Evolutionary conservation across 2,888 invertebrate genomes (phyloP), one percentile per base, ranked within the genome.

Genomic region (Bhutanitis thaidina): DNA sequence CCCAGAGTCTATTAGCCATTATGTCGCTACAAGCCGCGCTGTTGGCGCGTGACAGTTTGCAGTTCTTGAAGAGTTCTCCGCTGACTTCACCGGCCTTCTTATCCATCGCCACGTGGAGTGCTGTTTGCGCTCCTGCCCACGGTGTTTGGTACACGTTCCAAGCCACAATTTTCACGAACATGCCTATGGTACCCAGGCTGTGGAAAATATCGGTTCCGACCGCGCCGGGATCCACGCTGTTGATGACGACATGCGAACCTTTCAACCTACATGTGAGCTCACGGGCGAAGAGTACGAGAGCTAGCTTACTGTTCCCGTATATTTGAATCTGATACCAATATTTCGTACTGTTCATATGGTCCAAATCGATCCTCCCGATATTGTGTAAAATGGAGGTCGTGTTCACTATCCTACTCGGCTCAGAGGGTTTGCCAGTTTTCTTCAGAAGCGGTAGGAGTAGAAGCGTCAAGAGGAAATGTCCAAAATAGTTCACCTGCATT

Each of bases 401-500:
- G 20, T 95, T 92, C 0, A 96, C 92, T 0, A 97, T 92, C 54
- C 96, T 92, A 51, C 94, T 92, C 4, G 95, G 93, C 10, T 92
- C 91, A 9, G 93, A 92, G 3, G 61, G 49, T 0, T 51, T 63
- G 1, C 82, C 87, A 7, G 79, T 69, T 67, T 91, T 92, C 72
- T 93, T 94, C 57, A 96, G 71, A 56, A 96, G 82, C 81, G 95
- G 96, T 60, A 96, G 92, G 32, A 98, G 91, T 29, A 98, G 91
- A 73, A 97, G 94, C 0, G 98, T 98, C 43, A 98, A 86, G 27
- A 98, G 89, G 75, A 98, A 98, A 8, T 97, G 95, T 0, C 98
- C 98, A 74, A 95, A 96, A 68, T 98, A 96, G 77, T 98, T 98
- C 1, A 97, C 96, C 43, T 95, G 97, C 94, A 97, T 96, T 8